Evolutionary conservation across 2,113 vertebrate species (phyloP), one percentile per base, ranked within the genome.

Genomic region (Rallus limicola): DNA sequence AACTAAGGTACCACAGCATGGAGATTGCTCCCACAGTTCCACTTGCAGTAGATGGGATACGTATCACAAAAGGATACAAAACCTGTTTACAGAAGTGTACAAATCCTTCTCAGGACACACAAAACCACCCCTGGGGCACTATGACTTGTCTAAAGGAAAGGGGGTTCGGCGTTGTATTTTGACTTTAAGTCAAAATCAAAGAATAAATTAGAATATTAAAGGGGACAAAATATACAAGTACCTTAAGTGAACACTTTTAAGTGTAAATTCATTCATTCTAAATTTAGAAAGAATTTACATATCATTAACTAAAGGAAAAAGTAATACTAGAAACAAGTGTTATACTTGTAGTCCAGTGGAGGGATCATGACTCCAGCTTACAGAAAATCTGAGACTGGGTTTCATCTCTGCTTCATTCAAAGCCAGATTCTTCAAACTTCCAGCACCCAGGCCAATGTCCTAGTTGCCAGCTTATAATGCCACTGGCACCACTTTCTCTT

Each of bases 1-100:
- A 53, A 7, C 5, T 33, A 33, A 48, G 10, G 23, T 79, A 33
- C 34, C 26, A 79, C 38, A 80, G 38, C 8, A 28, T 5, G 13
- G 4, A 1, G 2, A 3, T 4, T 77, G 8, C 9, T 65, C 34
- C 36, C 16, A 10, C 1, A 0, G 9, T 33, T 13, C 25, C 9
- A 29, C 7, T 55, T 70, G 26, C 16, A 34, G 38, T 13, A 14
- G 8, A 50, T 13, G 11, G 8, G 8, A 58, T 19, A 18, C 0
- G 3, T 65, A 42, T 7, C 6, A 34, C n/a, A 58, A 90, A 65
- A 2, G 1, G 2, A 70, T 48, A 65, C 1, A 15, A 78, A 75
- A 40, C 67, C 56, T 40, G 26, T 70, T 88, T 71, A 26, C 9
- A 38, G n/a, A 59, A 29, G 2, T 33, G 2, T 42, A 11, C 85